Conservation (phyloP, 2,113 vertebrate genomes). For the Coreoperca whiteheadi region DNA sequence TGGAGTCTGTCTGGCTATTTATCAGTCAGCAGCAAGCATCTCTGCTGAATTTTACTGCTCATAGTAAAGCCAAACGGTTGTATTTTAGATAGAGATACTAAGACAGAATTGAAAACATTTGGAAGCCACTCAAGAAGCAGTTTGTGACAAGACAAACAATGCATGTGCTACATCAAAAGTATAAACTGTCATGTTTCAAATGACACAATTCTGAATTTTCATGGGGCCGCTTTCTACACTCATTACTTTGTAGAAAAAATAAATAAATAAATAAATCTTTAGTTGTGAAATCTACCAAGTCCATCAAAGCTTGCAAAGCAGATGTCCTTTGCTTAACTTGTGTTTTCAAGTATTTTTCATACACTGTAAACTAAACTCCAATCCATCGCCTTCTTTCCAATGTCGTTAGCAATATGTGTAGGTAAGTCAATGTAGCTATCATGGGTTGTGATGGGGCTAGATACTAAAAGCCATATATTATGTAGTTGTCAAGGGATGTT, state of each 20-base stretch:
- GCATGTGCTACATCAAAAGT: constrained; percentile 20
- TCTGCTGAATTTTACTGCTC: constrained; percentile 18
- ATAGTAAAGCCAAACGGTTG: constrained; percentile 45
- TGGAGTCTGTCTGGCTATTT: constrained; percentile 52
- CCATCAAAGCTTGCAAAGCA: constrained; percentile 58
- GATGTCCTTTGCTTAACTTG: constrained; percentile 46
- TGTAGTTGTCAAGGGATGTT: constrained; percentile 82
- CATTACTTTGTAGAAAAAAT: constrained; percentile 34
- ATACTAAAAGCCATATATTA: constrained; percentile 84
- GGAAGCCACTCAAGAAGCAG: constrained; percentile 14
- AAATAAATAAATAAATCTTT: constrained; percentile 34
- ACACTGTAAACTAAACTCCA: constrained; percentile 46
- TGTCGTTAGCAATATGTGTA: constrained; percentile 58
- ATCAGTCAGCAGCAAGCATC: constrained; percentile 56
- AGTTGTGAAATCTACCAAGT: constrained; percentile 45
- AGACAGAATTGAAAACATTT: constrained; percentile 49
- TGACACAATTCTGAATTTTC: constrained; percentile 46
- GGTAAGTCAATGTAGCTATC: constrained; percentile 86
- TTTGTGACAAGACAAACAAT: constrained; percentile 51
- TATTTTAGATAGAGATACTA: constrained; percentile 47
- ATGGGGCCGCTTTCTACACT: constrained; percentile 38
- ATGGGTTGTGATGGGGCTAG: constrained; percentile 81
- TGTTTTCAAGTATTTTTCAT: constrained; percentile 48
- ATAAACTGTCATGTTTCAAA: constrained; percentile 43
- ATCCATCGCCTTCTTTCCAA: constrained; percentile 40